phyloP scores from a whole-genome alignment of 2,797 vertebrate species.

The Arrhamphus sclerolepis region DNA sequence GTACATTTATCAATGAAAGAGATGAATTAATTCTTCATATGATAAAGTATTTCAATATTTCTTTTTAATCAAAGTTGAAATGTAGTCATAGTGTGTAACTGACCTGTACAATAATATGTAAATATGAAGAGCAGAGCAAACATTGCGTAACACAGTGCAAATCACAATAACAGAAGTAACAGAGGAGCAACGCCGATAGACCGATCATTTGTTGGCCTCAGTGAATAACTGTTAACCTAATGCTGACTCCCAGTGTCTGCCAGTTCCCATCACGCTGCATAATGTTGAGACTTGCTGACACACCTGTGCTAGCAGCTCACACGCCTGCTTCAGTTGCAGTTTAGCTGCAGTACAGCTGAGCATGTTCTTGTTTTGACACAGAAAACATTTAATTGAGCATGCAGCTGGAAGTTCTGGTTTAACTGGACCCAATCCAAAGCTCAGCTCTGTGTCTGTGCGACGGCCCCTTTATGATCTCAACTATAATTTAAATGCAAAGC shows the following conservation, averaged over 20 bases:
- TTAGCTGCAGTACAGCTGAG: not conserved
- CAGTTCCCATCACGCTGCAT: not conserved
- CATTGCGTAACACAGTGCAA: constrained; percentile 1
- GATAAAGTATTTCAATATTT: too few species aligned
- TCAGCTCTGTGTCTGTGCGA: constrained; percentile 1
- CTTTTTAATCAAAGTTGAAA: not conserved
- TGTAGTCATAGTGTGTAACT: not conserved
- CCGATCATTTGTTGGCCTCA: not conserved
- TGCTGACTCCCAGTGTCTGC: not conserved
- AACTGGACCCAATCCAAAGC: not conserved
- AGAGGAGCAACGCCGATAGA: not conserved
- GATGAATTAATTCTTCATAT: too few species aligned
- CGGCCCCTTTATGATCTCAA: not conserved
- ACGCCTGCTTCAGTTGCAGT: not conserved
- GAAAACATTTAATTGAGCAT: not conserved
- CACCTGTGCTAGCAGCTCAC: not conserved
- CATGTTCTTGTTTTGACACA: not conserved
- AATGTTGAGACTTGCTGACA: constrained; percentile 1
- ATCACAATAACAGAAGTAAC: not conserved
- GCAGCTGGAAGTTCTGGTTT: not conserved
- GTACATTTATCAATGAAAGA: too few species aligned
- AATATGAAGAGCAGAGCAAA: constrained; percentile 2
- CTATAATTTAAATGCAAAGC: not conserved
- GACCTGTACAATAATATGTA: constrained; percentile 4
- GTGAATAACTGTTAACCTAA: not conserved